Percentiles rank a stretch among this genome's conserved stretches.
phyloP scores from a whole-genome alignment of 2,888 invertebrate species.

The Drosophila koepferae region DNA sequence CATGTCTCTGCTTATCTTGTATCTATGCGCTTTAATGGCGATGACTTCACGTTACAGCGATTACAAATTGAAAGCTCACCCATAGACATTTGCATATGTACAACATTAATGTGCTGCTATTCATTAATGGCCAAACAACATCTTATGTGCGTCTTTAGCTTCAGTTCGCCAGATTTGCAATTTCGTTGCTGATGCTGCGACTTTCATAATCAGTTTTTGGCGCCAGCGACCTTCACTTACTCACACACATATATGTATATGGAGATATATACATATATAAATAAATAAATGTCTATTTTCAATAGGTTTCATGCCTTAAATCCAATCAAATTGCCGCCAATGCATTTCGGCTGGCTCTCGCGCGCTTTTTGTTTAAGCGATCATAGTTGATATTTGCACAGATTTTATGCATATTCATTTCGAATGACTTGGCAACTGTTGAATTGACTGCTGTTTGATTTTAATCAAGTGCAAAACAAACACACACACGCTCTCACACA shows the following conservation, averaged over 20 bases:
- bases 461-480: conserved; percentile 34
- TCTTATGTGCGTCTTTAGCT: conserved; percentile 17
- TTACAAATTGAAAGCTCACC: conserved; percentile 34
- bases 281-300: conserved; percentile 14
- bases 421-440: conserved; percentile 62
- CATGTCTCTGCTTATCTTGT: conserved; percentile 10
- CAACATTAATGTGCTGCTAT: conserved; percentile 39
- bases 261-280: background rate
- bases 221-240: conserved; percentile 70
- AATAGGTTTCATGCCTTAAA: conserved; percentile 44
- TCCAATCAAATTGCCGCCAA: conserved; percentile 61
- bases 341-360: conserved; percentile 56
- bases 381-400: conserved; percentile 54
- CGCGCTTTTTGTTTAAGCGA: conserved; percentile 48
- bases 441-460: conserved; percentile 41
- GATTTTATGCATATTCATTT: conserved; percentile 74
- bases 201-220: conserved; percentile 66
- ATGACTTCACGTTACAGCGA: conserved; percentile 46
- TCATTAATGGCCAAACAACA: conserved; percentile 54
- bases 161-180: conserved; percentile 35
- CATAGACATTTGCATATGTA: conserved; percentile 62
- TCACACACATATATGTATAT: background rate
- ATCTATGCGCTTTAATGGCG: conserved; percentile 22
- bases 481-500: conserved; percentile 1
- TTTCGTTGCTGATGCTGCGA: conserved; percentile 52